Conservation (phyloP, 2,113 vertebrate species). For the Lanius collurio region DNA sequence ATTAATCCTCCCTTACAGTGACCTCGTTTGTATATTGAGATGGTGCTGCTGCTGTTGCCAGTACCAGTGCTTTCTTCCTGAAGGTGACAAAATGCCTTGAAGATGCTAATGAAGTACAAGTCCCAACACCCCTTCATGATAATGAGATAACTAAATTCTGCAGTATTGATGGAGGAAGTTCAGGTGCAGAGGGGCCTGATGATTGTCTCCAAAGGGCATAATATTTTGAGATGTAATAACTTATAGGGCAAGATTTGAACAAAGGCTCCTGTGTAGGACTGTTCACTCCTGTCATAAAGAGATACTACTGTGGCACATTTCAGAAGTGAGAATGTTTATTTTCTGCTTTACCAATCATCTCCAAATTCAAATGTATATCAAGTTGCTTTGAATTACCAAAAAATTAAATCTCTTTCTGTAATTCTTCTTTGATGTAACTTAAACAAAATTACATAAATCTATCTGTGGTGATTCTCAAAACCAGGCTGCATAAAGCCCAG, state of each 20-base stretch:
- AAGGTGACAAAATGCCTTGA: slow-evolving; percentile 12
- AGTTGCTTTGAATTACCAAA: background rate
- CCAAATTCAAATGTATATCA: background rate
- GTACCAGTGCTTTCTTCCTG: background rate
- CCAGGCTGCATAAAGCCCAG: background rate
- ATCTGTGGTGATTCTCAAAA: background rate
- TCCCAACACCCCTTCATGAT: background rate
- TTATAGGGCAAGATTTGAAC: background rate
- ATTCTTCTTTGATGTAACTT: background rate
- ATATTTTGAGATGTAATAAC: background rate
- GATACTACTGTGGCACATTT: background rate
- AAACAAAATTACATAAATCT: background rate
- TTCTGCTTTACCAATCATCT: background rate
- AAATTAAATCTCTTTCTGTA: background rate
- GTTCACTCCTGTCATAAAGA: background rate
- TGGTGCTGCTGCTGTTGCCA: background rate
- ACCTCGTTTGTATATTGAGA: background rate
- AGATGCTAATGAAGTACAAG: slow-evolving; percentile 17
- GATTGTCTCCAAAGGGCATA: background rate
- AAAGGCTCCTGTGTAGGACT: background rate
- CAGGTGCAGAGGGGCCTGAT: background rate
- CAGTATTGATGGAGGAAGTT: background rate
- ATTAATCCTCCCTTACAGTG: background rate
- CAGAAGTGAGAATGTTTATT: background rate
- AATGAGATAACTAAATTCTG: slow-evolving; percentile 5